Evolutionary conservation across 2,888 invertebrate species (phyloP).

Genomic region (Drosophila parthenogenetica): DNA sequence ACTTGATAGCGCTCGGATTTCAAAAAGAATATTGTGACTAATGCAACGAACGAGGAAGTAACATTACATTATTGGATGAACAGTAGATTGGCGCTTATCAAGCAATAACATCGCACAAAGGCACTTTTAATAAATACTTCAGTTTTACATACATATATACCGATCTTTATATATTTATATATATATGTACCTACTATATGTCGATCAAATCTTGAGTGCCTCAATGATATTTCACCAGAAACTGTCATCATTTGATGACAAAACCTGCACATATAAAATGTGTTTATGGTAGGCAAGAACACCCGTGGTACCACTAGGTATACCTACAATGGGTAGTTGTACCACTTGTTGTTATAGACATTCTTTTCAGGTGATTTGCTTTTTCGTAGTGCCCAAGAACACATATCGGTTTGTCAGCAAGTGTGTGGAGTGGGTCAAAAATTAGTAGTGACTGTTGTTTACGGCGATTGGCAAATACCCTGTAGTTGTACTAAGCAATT

Average conservation of each 20-base stretch:
- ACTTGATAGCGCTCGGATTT: conserved; percentile 4
- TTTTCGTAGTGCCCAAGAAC: not conserved
- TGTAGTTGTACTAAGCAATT: no score
- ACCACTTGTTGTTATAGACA: conserved; percentile 15
- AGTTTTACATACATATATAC: no score
- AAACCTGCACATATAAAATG: conserved; percentile 4
- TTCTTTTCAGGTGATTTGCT: conserved; percentile 43
- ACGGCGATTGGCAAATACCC: no score
- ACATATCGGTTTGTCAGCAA: no score
- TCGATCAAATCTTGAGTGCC: conserved; percentile 1
- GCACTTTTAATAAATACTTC: conserved; percentile 7
- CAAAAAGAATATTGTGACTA: conserved; percentile 48
- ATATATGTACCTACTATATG: not conserved
- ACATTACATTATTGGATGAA: conserved; percentile 31
- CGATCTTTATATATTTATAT: not conserved
- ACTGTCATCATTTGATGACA: conserved; percentile 19
- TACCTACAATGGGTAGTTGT: no score
- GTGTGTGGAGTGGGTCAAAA: no score
- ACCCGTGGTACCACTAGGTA: not conserved
- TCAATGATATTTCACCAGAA: conserved; percentile 35
- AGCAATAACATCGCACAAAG: conserved; percentile 64
- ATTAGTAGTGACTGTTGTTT: no score
- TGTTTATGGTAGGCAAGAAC: not conserved
- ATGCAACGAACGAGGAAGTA: conserved; percentile 13
- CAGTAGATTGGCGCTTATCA: conserved; percentile 42